Base-by-base conservation (phyloP, 2,888 invertebrate genomes). In the Iselma pallidipennis region DNA sequence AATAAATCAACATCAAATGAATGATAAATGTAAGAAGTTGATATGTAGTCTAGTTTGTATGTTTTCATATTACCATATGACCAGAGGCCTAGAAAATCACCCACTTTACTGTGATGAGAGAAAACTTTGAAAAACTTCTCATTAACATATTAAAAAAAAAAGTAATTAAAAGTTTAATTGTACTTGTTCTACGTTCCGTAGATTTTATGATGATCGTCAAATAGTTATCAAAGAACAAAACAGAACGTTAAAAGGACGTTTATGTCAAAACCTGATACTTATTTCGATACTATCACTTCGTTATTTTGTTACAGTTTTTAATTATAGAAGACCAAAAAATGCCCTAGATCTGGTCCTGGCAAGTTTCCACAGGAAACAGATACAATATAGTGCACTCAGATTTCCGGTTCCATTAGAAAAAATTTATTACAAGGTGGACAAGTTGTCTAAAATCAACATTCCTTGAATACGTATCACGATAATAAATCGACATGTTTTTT, bases 1-100 rank as follows among this genome's bases (percentile, higher is more conserved):
- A 55, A 65, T 65, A 65, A 65, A 65, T 65, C 65, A 65, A 59
- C 57, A 61, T 65, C 65, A 62, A 61, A 61, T 61, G 21, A 59
- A 65, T 62, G 63, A 65, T 65, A 65, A 58, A 64, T 64, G 57
- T 61, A 61, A 48, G 60, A 59, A 65, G 59, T 52, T 57, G 57
- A 57, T 61, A 61, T 55, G 59, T 55, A 55, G 50, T 59, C 54
- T 59, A 55, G n/a, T n/a, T n/a, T n/a, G n/a, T n/a, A 59, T 57
- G 57, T 53, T 57, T 57, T 54, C 45, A 57, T 48, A 61, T 61
- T 61, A 61, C 61, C 61, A 61, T 61, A 61, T 45, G 23, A 50
- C 28, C 50, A 50, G 25, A 31, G 28, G 28, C 12, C 45, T 45
- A 45, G 45, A 51, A 60, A 55, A 60, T 53, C 49, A 49, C 42